phyloP scores from a whole-genome alignment of 2,888 invertebrate species.

The Eupeodes latifasciatus region DNA sequence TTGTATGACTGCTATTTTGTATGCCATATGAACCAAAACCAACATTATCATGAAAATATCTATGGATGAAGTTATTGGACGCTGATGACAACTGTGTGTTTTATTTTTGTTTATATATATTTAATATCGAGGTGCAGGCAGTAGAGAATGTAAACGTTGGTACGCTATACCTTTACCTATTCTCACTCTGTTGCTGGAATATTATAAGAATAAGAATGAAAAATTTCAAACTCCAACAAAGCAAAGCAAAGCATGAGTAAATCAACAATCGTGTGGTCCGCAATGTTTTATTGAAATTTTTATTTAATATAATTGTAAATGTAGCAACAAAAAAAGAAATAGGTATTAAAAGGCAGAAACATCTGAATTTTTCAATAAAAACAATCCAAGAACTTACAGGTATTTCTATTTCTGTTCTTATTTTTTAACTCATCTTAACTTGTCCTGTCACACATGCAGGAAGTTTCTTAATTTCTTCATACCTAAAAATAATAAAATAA shows the following conservation, averaged over 20 bases:
- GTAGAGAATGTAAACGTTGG: not conserved
- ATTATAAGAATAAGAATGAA: not conserved
- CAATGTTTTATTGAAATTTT: not conserved
- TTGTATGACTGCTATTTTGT: not conserved
- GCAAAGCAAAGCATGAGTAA: not conserved
- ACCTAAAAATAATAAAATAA: no score
- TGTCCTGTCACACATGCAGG: no score
- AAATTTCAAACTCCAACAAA: not conserved
- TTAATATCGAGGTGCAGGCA: not conserved
- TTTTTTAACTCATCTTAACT: no score
- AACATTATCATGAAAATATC: not conserved
- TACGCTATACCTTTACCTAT: not conserved
- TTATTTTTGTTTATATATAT: not conserved
- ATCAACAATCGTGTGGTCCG: not conserved
- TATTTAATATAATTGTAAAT: no score
- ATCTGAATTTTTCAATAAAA: no score
- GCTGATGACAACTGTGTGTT: not conserved
- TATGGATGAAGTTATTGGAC: not conserved
- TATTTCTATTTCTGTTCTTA: no score
- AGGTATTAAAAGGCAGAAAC: no score
- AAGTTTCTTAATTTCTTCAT: no score
- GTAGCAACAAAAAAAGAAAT: no score
- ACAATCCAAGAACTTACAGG: no score
- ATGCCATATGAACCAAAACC: not conserved
- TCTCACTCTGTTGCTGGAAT: not conserved